A percentile compares a stretch with the other conserved stretches of the same genome.
phyloP scores from a whole-genome alignment of 1,140 invertebrate species.

The Coenobita brevimanus region DNA sequence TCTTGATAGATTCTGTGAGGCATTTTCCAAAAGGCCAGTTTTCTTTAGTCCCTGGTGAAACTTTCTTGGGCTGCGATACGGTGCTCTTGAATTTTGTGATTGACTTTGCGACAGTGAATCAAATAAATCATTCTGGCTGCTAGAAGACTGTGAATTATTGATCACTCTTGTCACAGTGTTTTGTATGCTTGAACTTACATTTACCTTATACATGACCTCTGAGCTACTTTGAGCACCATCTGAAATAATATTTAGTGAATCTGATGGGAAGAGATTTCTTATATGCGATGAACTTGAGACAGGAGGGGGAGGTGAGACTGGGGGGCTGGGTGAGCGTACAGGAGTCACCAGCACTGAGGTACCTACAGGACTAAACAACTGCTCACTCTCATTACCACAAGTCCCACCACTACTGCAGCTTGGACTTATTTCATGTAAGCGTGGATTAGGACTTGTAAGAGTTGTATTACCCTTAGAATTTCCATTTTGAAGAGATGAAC shows the following conservation, averaged over 20 bases:
- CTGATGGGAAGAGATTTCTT: not conserved
- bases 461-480: too few species aligned
- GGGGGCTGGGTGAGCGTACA: not conserved
- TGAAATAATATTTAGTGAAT: too few species aligned
- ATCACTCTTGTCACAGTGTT: not conserved
- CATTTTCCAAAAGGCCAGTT: constrained; percentile 34
- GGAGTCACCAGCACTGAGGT: constrained; percentile 35
- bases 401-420: not conserved
- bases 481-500: too few species aligned
- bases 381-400: not conserved
- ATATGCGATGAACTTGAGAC: not conserved
- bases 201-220: not conserved
- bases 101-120: not conserved
- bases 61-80: constrained; percentile 21
- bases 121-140: not conserved
- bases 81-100: not conserved
- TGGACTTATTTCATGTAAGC: constrained; percentile 3
- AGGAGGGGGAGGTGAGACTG: not conserved
- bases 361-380: constrained; percentile 15
- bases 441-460: not conserved
- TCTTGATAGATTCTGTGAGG: constrained; percentile 24
- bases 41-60: constrained; percentile 34
- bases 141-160: not conserved
- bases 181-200: not conserved
- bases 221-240: not conserved